Evolutionary conservation across 1,140 invertebrate species (phyloP), one percentile per base, ranked within the genome.

Genomic region (Leptinotarsa texana): DNA sequence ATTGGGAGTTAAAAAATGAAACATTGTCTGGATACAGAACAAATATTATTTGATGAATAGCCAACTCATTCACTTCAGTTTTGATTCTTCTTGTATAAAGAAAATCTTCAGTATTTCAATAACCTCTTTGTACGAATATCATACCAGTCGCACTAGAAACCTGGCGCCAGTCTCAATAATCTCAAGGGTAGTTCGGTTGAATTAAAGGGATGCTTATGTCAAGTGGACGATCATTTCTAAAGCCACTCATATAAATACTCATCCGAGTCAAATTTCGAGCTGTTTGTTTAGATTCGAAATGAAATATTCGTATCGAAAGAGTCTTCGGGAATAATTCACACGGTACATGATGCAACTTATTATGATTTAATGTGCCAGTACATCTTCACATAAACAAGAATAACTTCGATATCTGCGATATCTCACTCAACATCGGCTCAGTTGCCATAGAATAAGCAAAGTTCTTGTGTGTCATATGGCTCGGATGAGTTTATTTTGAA

Each of bases 381-480:
- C 73, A 72, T 73, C 75, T 69, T 73, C 72, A 76, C 72, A 73
- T 68, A 73, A 73, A 76, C 72, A 76, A 42, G 5, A 17, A 18
- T 62, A 18, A n/a, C 61, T n/a, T 61, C 57, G 17, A 73, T 21
- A 69, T 73, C 75, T 76, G 75, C 69, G 66, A 33, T 63, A 22
- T 63, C 65, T 76, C 75, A 76, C 71, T 73, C 75, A 69, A 67
- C 75, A 69, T 66, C 72, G 48, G 22, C 63, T 73, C 63, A 62
- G 67, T 73, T 73, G 73, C 75, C 69, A 49, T 73, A 57, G 75
- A 76, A 73, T 76, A 76, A 76, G 75, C 75, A 73, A 72, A 48
- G 51, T 74, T 77, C 73, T 74, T 67, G 69, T 67, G 69, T 77
- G 75, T 77, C 75, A 77, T 77, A 77, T 77, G 75, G 72, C 69